Evolutionary conservation across 2,113 vertebrate genomes (phyloP).

Genomic region (Ondatra zibethicus): DNA sequence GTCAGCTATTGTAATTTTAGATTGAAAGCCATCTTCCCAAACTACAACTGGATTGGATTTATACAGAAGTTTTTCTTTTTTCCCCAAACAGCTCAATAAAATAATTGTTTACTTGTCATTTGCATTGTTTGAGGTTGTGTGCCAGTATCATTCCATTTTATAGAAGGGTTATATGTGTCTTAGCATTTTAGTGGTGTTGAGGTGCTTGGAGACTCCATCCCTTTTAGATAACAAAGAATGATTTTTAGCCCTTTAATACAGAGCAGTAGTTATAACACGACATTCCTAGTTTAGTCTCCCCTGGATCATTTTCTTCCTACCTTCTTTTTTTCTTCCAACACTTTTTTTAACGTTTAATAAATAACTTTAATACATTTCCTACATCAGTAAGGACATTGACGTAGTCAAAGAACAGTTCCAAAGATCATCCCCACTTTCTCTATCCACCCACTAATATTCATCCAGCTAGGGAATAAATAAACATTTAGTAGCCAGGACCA

Average conservation of each 20-base stretch:
- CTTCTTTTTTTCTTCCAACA: not conserved
- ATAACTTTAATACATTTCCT: not conserved
- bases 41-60: not conserved
- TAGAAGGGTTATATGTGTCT: not conserved
- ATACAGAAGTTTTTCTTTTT: not conserved
- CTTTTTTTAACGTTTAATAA: not conserved
- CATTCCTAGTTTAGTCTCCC: not conserved
- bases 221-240: not conserved
- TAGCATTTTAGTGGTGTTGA: not conserved
- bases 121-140: not conserved
- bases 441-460: not conserved
- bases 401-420: not conserved
- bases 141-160: not conserved
- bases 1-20: not conserved
- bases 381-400: not conserved
- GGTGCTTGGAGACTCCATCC: not conserved
- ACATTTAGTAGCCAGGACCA: not conserved
- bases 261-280: not conserved
- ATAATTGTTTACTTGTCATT: not conserved
- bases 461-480: not conserved
- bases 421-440: not conserved
- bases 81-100: not conserved
- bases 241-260: not conserved
- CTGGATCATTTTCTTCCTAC: not conserved
- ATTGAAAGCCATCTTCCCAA: not conserved